These are phyloP conservation scores for Sycophila texana DNA, from an alignment of 2,888 invertebrate genomes.

Conservation along the genomic window DNA sequence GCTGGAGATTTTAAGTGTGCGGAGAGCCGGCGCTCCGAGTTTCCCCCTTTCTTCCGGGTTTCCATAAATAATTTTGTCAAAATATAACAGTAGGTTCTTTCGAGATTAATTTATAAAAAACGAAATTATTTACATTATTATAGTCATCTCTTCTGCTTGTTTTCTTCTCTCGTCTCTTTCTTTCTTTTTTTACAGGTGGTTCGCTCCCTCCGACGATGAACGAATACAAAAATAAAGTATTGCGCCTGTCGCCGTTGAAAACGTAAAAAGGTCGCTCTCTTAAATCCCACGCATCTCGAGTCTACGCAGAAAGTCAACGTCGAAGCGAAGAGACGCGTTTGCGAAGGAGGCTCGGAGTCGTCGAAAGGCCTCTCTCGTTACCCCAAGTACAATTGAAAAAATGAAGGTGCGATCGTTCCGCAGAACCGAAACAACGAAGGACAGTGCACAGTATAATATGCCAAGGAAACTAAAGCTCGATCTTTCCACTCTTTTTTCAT, in stretches of 20 bases:
- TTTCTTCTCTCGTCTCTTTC: not conserved
- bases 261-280: conserved; percentile 19
- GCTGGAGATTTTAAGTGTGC: not conserved
- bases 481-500: not conserved
- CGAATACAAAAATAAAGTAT: conserved; percentile 43
- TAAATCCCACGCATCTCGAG: not conserved
- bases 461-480: not conserved
- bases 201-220: conserved; percentile 32
- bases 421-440: conserved; percentile 18
- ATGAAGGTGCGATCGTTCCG: not conserved
- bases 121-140: conserved; percentile 43
- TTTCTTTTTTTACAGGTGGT: conserved; percentile 29
- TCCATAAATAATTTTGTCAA: conserved; percentile 28
- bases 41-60: not conserved
- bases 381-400: not conserved
- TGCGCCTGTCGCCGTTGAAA: conserved; percentile 16
- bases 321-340: conserved; percentile 20
- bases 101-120: conserved; percentile 18
- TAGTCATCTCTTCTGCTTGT: conserved; percentile 9
- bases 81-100: conserved; percentile 20
- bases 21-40: conserved; percentile 31
- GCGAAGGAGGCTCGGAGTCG: conserved; percentile 4
- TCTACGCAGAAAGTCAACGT: not conserved
- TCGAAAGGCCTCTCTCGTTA: conserved; percentile 2
- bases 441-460: not conserved